Conservation (phyloP, 37 sponge, comb jelly and placozoan genomes). For the Spongilla lacustris region DNA sequence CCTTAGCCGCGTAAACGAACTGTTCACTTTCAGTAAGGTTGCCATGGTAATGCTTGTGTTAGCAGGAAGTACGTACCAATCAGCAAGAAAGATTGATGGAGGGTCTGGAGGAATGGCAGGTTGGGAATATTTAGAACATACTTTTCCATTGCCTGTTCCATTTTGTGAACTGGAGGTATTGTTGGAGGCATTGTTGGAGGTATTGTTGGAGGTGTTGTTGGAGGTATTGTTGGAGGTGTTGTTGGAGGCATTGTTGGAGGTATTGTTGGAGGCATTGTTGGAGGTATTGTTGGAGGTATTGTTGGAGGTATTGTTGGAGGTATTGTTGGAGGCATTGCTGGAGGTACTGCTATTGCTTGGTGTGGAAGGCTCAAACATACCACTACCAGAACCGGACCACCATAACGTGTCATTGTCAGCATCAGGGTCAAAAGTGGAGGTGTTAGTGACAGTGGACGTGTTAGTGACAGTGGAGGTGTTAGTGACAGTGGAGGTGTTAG, state of each 20-base stretch:
- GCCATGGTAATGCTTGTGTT: constrained; percentile 45
- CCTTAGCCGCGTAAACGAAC: constrained; percentile 51
- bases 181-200: not conserved
- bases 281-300: not conserved
- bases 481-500: not conserved
- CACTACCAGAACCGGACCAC: not conserved
- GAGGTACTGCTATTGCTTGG: no score
- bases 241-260: not conserved
- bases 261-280: not conserved
- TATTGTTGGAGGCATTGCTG: not conserved
- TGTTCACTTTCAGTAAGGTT: constrained; percentile 59
- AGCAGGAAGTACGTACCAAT: constrained; percentile 61
- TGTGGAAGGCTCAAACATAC: not conserved
- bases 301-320: not conserved
- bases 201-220: not conserved
- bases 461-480: not conserved
- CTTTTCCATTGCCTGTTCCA: not conserved
- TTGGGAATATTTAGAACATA: not conserved
- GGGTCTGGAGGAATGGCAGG: not conserved
- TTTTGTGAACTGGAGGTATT: not conserved
- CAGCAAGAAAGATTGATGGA: constrained; percentile 44
- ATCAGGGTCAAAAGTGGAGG: not conserved
- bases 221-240: not conserved
- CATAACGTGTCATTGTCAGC: not conserved
- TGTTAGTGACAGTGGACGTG: not conserved